Evolutionary conservation across 2,113 vertebrate genomes (phyloP), one percentile per base, ranked within the genome.

Genomic region (Colaptes auratus): DNA sequence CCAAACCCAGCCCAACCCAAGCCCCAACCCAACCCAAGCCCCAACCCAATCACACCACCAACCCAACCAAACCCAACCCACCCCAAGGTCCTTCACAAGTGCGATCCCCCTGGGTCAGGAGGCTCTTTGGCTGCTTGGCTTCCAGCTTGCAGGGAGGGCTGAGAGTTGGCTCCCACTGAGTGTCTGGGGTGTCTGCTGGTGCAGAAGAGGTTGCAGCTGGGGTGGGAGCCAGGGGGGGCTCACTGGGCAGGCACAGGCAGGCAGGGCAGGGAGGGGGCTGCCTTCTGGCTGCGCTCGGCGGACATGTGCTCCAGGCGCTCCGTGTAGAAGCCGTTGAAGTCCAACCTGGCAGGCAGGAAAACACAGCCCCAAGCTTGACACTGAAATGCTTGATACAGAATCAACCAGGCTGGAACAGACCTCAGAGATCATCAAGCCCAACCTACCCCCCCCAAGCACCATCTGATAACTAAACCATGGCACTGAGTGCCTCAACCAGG

Each of bases 261-360:
- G 66, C 33, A 83, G 71, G 97, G 95, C 4, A 90, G 86, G 48
- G 71, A 8, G 1, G 96, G 91, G 3, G 96, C 91, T 1, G 96
- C 96, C 89, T 97, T 99, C 96, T 98, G 99, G 93, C 98, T 99
- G 69, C 99, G 98, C 95, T 99, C 99, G 0, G 98, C 98, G 10
- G 99, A 99, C 97, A 99, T 98, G 92, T 95, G 97, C 97, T 99
- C 99, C 95, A 99, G 96, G 8, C 98, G 98, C 88, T 99, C 99
- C 0, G 99, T 99, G 98, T 99, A 99, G 97, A 99, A 99, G 9
- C 99, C 99, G 1, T 99, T 99, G 96, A 99, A 99, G 92, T 99
- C 99, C 86, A 99, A 82, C 98, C 99, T 99, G 96, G 23, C 9
- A 17, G 61, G 61, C 14, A 44, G 15, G 42, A 83, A 5, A 67